Evolutionary conservation across 2,888 invertebrate species (phyloP).

Genomic region (Erannis defoliaria): DNA sequence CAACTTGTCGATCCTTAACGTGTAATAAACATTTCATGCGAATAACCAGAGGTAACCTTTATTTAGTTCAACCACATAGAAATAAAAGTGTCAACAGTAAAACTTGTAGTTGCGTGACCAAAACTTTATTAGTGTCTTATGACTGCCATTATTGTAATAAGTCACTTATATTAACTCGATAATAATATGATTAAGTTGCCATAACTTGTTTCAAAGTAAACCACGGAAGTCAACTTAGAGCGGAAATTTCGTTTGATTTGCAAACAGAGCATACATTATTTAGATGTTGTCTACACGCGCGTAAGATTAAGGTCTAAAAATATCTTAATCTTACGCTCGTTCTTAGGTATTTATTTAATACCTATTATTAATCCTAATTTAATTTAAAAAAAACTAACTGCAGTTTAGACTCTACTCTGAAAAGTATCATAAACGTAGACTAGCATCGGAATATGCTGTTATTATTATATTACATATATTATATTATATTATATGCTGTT

Average conservation of each 20-base stretch:
- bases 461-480: too few relatives aligned
- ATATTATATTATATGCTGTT: too few relatives aligned
- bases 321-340: too few relatives aligned
- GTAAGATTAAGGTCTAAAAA: too few relatives aligned
- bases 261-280: neutral
- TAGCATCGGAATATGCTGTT: too few relatives aligned
- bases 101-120: constrained; percentile 3
- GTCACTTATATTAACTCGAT: neutral
- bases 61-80: neutral
- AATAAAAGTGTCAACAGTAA: neutral
- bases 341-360: too few relatives aligned
- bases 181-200: constrained; percentile 4
- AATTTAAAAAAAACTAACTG: too few relatives aligned
- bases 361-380: too few relatives aligned
- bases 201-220: neutral
- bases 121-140: neutral
- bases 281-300: neutral
- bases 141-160: neutral
- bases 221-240: neutral
- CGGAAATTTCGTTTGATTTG: neutral
- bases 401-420: too few relatives aligned
- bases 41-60: neutral
- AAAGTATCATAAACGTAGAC: too few relatives aligned
- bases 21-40: too few relatives aligned
- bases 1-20: too few relatives aligned